A percentile compares a stretch with the other conserved stretches of the same genome.
Evolutionary conservation across 1,140 invertebrate species (phyloP).

Genomic region (Papilio xuthus): DNA sequence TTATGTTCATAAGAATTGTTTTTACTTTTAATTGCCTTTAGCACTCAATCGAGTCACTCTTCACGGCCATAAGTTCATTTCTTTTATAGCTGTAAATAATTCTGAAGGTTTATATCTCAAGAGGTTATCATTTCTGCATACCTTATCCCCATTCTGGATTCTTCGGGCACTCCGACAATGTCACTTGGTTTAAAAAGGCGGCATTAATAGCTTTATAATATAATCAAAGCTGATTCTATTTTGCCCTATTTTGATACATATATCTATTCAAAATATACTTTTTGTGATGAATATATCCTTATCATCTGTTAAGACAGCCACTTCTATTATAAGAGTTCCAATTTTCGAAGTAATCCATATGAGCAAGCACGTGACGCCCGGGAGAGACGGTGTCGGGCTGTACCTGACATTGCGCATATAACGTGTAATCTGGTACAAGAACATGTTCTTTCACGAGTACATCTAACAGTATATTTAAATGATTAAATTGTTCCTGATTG

Average conservation of each 20-base stretch:
- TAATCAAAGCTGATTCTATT: neutral
- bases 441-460: conserved; percentile 52
- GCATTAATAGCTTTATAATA: neutral
- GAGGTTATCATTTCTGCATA: neutral
- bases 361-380: conserved; percentile 53
- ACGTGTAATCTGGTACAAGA: conserved; percentile 51
- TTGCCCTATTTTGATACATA: conserved; percentile 15
- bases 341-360: conserved; percentile 52
- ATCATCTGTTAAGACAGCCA: conserved; percentile 46
- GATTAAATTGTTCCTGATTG: conserved; percentile 55
- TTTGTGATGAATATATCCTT: neutral
- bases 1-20: neutral
- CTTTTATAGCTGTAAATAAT: neutral
- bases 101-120: neutral
- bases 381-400: conserved; percentile 52
- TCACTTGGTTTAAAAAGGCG: neutral
- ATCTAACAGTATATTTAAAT: conserved; percentile 57
- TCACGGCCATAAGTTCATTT: neutral
- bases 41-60: neutral
- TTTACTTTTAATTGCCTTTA: neutral
- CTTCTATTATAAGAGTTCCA: conserved; percentile 55
- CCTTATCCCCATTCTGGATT: neutral
- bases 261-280: neutral
- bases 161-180: neutral
- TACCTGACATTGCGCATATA: conserved; percentile 67